Conservation (phyloP, 2,888 invertebrate species). For the Tachina grossa region DNA sequence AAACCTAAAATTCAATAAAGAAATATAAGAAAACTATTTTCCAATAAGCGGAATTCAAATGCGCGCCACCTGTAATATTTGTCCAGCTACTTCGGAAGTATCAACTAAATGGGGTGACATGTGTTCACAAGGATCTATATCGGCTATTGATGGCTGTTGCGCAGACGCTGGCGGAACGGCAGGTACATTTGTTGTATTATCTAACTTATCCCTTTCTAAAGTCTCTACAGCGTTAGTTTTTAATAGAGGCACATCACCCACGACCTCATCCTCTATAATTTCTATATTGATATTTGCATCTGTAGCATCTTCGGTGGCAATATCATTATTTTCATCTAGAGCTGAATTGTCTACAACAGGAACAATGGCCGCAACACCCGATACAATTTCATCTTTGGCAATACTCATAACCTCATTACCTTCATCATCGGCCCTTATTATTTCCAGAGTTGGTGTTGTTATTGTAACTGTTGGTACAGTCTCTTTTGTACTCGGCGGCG, state of each 20-base stretch:
- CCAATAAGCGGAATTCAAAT: not conserved
- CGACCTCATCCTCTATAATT: slow-evolving; percentile 57
- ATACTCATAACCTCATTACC: slow-evolving; percentile 23
- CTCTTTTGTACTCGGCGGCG: slow-evolving; percentile 13
- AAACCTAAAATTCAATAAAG: slow-evolving; percentile 80
- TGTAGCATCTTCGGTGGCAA: slow-evolving; percentile 31
- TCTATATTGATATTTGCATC: slow-evolving; percentile 48
- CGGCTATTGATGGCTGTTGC: slow-evolving; percentile 59
- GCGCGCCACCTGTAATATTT: slow-evolving; percentile 85
- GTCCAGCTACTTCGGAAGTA: slow-evolving; percentile 85
- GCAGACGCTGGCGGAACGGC: slow-evolving; percentile 28
- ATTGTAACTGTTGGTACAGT: slow-evolving; percentile 50
- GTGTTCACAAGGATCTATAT: slow-evolving; percentile 83
- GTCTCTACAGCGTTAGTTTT: slow-evolving; percentile 17
- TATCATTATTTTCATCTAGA: slow-evolving; percentile 66
- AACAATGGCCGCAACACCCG: slow-evolving; percentile 40
- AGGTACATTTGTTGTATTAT: slow-evolving; percentile 44
- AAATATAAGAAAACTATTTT: not conserved
- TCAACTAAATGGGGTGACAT: slow-evolving; percentile 86
- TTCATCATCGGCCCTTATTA: slow-evolving; percentile 22
- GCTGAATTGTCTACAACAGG: slow-evolving; percentile 71
- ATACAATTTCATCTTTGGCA: slow-evolving; percentile 55
- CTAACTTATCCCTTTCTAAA: slow-evolving; percentile 25
- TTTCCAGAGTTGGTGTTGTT: slow-evolving; percentile 23
- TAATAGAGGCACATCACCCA: slow-evolving; percentile 47